Percentiles rank a stretch among this genome's conserved stretches.
Evolutionary conservation across 1,140 invertebrate species (phyloP).

Genomic region (Venustaconcha ellipsiformis): DNA sequence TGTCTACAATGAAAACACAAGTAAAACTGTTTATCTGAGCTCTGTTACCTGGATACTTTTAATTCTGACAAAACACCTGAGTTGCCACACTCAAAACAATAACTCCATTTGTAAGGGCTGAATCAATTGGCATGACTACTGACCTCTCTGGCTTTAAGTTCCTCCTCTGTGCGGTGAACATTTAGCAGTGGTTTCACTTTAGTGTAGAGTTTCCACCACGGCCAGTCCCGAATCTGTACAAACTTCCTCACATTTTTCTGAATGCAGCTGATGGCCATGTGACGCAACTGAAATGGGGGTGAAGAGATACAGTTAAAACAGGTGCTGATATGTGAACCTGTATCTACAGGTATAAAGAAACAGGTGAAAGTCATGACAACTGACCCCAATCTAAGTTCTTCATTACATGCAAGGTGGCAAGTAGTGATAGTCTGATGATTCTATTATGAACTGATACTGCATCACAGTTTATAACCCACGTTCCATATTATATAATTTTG

Average conservation of each 20-base stretch:
- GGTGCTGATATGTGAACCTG: not conserved
- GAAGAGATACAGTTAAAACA: not conserved
- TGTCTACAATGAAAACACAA: no score
- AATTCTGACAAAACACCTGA: no score
- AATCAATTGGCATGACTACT: conserved; percentile 38
- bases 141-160: conserved; percentile 83
- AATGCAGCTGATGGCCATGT: conserved; percentile 90
- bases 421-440: no score
- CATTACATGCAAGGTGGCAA: no score
- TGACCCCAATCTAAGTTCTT: no score
- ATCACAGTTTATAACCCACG: no score
- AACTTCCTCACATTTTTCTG: conserved; percentile 94
- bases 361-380: not conserved
- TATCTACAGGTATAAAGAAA: not conserved
- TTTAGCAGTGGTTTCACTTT: conserved; percentile 91
- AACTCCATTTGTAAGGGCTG: not conserved
- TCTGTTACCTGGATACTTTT: no score
- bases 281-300: conserved; percentile 75
- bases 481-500: no score
- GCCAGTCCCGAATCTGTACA: conserved; percentile 90
- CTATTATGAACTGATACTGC: no score
- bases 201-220: conserved; percentile 93
- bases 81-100: no score
- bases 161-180: conserved; percentile 92
- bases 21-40: no score